phyloP scores from a whole-genome alignment of 2,113 vertebrate genomes.

The Bos taurus region ARS-UCD2.0 NC_037331.1:56200001-56200500 shows the following conservation, averaged over 20 bases:
- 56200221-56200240: not conserved
- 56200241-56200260: not conserved
- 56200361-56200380: not conserved
- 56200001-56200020: not conserved
- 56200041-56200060: not conserved
- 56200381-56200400: not conserved
- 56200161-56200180: not conserved
- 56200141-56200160: not conserved
- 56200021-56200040: not conserved
- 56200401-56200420: not conserved
- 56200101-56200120: not conserved
- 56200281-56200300: not conserved
- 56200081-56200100: not conserved
- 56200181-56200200: not conserved
- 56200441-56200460: not conserved
- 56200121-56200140: not conserved
- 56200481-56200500: conserved; percentile 51
- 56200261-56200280: not conserved
- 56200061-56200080: not conserved
- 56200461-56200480: not conserved
- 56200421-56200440: not conserved
- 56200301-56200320: not conserved
- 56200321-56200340: not conserved
- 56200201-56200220: not conserved
- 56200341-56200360: not conserved